Conservation (phyloP, 2,888 invertebrate genomes). For the Chrysolina haemoptera region DNA sequence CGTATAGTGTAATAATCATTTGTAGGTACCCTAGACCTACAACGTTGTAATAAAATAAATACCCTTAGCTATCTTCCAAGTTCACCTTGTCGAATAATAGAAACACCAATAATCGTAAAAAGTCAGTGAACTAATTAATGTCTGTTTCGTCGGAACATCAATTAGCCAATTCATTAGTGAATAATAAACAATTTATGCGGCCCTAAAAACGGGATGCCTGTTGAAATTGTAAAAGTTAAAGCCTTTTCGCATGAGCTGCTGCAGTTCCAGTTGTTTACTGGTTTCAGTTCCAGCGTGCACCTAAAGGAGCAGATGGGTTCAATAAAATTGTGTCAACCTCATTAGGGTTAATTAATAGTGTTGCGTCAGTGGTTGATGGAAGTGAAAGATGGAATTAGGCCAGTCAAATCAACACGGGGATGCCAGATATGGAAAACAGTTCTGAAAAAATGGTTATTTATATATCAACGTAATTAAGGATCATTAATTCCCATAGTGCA, state of each 20-base stretch:
- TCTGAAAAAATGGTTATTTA: too few species aligned
- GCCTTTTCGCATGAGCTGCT: neutral
- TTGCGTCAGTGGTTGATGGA: constrained; percentile 1
- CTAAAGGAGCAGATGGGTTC: constrained; percentile 12
- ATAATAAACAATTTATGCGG: neutral
- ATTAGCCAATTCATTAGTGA: neutral
- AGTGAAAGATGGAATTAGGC: neutral
- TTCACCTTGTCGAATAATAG: too few species aligned
- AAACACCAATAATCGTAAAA: neutral
- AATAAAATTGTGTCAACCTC: constrained; percentile 13
- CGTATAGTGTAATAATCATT: too few species aligned
- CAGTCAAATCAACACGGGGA: neutral
- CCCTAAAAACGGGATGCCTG: neutral
- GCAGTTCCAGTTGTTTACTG: neutral
- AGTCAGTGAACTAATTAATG: neutral
- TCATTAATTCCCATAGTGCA: too few species aligned
- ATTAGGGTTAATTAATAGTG: constrained; percentile 10
- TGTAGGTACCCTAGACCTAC: too few species aligned
- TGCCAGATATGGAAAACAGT: neutral
- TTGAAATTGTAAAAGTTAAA: constrained; percentile 3
- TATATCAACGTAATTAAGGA: too few species aligned
- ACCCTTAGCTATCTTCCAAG: too few species aligned
- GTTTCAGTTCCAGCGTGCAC: neutral
- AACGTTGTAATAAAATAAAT: too few species aligned
- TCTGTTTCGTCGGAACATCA: neutral